Conservation (phyloP, 2,113 vertebrate genomes). For the Mormyrus iriodes region DNA sequence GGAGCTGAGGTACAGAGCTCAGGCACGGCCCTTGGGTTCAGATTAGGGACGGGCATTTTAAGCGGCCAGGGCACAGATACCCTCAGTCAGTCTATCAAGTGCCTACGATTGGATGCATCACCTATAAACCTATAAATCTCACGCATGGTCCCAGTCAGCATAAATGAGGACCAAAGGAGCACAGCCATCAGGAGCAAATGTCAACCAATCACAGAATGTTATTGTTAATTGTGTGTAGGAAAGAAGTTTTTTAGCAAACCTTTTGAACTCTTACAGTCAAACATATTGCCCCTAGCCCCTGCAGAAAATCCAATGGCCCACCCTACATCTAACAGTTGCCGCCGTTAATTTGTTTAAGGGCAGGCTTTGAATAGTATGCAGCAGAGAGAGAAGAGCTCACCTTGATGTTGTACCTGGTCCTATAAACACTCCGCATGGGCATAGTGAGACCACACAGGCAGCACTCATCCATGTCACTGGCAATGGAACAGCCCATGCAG, state of each 20-base stretch:
- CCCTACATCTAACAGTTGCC: not conserved
- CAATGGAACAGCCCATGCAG: slow-evolving; percentile 63
- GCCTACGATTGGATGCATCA: no score
- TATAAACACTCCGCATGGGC: slow-evolving; percentile 72
- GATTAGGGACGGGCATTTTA: no score
- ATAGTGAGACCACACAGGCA: slow-evolving; percentile 59
- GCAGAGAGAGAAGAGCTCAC: slow-evolving; percentile 46
- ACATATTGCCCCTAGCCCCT: not conserved
- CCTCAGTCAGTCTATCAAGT: no score
- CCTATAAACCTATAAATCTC: no score
- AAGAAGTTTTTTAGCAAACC: not conserved
- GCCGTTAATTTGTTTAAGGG: not conserved
- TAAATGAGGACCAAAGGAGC: no score
- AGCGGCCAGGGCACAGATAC: no score
- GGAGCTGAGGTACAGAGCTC: no score
- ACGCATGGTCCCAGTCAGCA: no score
- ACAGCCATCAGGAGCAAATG: not conserved
- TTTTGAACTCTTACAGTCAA: not conserved
- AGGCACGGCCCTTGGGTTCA: no score
- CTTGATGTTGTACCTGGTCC: slow-evolving; percentile 71
- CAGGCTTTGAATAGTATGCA: not conserved
- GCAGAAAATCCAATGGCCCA: not conserved
- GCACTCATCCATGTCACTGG: slow-evolving; percentile 68
- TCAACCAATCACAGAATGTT: not conserved
- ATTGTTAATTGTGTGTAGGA: not conserved